These are phyloP conservation scores for Falcunculus frontatus DNA, from an alignment of 2,113 vertebrate genomes.

Conservation along the genomic window DNA sequence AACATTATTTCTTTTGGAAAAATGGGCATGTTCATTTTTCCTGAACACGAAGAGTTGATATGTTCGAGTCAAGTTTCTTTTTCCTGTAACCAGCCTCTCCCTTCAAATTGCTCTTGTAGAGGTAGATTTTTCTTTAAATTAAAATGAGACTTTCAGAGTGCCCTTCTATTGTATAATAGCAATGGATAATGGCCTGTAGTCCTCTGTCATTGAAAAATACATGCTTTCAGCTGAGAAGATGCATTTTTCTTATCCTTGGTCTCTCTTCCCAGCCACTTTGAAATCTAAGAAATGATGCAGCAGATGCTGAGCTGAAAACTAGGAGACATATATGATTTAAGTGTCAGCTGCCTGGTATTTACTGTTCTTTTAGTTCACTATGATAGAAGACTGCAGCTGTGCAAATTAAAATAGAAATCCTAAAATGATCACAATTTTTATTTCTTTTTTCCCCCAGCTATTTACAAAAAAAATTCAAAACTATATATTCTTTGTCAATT, in stretches of 20 bases:
- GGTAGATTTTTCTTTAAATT: background rate
- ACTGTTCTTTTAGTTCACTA: background rate
- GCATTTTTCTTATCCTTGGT: background rate
- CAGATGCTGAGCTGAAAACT: constrained; percentile 14
- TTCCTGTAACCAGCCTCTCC: background rate
- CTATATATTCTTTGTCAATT: background rate
- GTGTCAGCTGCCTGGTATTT: constrained; percentile 34
- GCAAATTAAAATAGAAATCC: constrained; percentile 24
- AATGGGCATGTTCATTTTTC: background rate
- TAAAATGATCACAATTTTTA: background rate
- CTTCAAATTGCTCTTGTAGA: background rate
- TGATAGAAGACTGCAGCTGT: constrained; percentile 22
- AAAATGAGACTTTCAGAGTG: background rate
- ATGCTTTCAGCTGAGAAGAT: background rate
- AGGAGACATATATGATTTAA: constrained; percentile 4
- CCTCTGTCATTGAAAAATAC: background rate
- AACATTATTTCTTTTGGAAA: background rate
- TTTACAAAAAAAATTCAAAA: background rate
- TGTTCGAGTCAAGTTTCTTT: background rate
- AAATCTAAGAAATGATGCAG: constrained; percentile 14
- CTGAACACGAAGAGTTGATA: background rate
- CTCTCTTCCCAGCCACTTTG: background rate
- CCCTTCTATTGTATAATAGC: background rate
- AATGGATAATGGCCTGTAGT: background rate
- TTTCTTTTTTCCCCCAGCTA: background rate